phyloP scores from a whole-genome alignment of 2,888 invertebrate species.

The Lordiphosa andalusiaca region DNA sequence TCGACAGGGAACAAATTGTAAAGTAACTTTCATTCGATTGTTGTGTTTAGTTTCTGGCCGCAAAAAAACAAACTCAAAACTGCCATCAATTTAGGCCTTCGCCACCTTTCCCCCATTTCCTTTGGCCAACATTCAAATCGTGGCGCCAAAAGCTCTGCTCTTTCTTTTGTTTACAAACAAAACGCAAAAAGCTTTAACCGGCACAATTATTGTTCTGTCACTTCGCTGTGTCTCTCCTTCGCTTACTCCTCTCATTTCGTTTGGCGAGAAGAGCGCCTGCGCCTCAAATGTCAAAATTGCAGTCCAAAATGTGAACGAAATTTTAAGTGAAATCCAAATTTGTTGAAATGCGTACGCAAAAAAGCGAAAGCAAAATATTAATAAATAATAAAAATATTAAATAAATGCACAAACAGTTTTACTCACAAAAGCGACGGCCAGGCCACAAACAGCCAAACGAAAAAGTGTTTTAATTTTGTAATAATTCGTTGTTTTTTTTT shows the following conservation, averaged over 20 bases:
- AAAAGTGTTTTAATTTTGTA: neutral
- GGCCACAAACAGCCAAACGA: neutral
- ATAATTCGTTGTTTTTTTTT: too few relatives aligned
- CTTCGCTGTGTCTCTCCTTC: slow-evolving; percentile 2
- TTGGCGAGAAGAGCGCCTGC: slow-evolving; percentile 49
- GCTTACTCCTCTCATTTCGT: neutral
- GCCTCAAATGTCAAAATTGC: slow-evolving; percentile 67
- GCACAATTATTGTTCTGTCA: slow-evolving; percentile 38
- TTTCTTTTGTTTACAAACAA: slow-evolving; percentile 61
- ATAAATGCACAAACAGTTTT: neutral
- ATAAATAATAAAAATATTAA: neutral
- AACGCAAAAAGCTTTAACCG: slow-evolving; percentile 49
- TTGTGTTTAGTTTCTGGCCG: too few relatives aligned
- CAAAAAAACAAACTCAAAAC: too few relatives aligned
- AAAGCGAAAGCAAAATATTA: slow-evolving; percentile 7
- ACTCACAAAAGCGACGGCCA: neutral
- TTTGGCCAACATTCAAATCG: too few relatives aligned
- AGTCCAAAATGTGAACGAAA: slow-evolving; percentile 61
- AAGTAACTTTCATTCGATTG: too few relatives aligned
- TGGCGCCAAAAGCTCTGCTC: slow-evolving; percentile 11
- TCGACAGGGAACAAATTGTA: too few relatives aligned
- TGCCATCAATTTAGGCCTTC: too few relatives aligned
- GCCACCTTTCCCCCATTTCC: too few relatives aligned
- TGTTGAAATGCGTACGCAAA: slow-evolving; percentile 30
- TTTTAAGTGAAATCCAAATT: slow-evolving; percentile 40